Conservation (phyloP, 2,797 vertebrate genomes). For the Euphonia xanthogaster region DNA sequence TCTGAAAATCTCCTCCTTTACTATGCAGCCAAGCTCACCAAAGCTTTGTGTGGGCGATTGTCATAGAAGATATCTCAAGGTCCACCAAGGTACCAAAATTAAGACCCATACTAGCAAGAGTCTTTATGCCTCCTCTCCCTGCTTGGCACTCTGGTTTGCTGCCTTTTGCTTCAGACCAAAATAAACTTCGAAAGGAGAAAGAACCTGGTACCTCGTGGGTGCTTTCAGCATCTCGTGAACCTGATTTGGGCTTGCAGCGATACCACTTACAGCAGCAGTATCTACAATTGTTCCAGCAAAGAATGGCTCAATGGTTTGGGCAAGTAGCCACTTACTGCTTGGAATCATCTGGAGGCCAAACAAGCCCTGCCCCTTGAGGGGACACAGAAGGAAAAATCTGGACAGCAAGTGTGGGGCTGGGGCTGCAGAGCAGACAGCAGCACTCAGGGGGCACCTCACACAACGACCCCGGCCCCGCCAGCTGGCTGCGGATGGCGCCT, state of each 20-base stretch:
- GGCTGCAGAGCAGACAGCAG: neutral
- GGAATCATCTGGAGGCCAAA: neutral
- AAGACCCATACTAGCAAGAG: neutral
- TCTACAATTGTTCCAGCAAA: neutral
- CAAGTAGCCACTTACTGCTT: neutral
- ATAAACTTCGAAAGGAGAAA: neutral
- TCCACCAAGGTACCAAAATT: neutral
- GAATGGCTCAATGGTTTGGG: neutral
- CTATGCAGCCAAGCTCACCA: neutral
- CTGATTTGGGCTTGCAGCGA: neutral
- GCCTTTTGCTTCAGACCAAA: neutral
- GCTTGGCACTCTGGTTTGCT: neutral
- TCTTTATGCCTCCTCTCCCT: neutral
- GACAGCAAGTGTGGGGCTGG: neutral
- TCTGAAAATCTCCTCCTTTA: neutral
- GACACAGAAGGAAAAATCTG: neutral
- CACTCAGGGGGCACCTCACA: neutral
- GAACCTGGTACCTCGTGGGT: neutral
- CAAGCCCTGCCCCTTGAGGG: neutral
- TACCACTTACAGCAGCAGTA: neutral
- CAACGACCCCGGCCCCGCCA: accelerated
- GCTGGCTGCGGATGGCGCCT: neutral
- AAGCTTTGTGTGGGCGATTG: neutral
- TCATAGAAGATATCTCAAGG: neutral
- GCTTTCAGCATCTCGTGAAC: neutral